Base-by-base conservation (phyloP, 2,888 invertebrate species). In the Drosophila hawaiiensis region DNA sequence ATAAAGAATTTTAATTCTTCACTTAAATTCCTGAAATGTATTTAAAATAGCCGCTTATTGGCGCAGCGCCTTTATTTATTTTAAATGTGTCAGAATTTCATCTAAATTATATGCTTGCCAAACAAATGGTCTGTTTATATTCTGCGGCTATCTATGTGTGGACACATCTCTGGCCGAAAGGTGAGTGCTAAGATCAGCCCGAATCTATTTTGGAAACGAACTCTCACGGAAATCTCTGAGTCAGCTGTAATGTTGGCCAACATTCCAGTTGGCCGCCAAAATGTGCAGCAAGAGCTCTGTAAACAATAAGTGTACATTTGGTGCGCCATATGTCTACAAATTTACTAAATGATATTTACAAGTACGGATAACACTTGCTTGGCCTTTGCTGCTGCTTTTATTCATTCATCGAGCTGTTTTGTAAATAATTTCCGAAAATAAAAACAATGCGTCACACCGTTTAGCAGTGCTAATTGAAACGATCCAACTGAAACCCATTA, bases 381-480 rank as follows among this genome's bases (percentile, higher is more conserved):
- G 63, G 49, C 58, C 62, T 65, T 62, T 68, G 39, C 49, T 28
- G 49, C 83, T 72, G 41, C 37, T 33, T 52, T 64, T 50, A 33
- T 31, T 37, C 41, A 65, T 67, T 68, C 37, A 35, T 49, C 53
- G 39, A 56, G 67, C 66, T 55, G 53, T 64, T 75, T 75, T 74
- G 80, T 72, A 82, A 84, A 87, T 90, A 84, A 74, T 82, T 84
- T 80, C 71, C 58, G 9, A 68, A 85, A 90, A 85, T 75, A 69
- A 82, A 90, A 78, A 73, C 85, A 83, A 80, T 85, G 88, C 84
- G 87, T 89, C 84, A 89, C 76, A 76, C 76, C 52, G 60, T 79
- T 75, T 69, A 69, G 53, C 64, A 66, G 70, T 68, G 78, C 74
- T 84, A 84, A 90, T 82, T 90, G 90, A 90, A 80, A 66, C 73